These are phyloP conservation scores for Chydorus sphaericus DNA, from an alignment of 2,888 invertebrate species.

Conservation along the genomic window DNA sequence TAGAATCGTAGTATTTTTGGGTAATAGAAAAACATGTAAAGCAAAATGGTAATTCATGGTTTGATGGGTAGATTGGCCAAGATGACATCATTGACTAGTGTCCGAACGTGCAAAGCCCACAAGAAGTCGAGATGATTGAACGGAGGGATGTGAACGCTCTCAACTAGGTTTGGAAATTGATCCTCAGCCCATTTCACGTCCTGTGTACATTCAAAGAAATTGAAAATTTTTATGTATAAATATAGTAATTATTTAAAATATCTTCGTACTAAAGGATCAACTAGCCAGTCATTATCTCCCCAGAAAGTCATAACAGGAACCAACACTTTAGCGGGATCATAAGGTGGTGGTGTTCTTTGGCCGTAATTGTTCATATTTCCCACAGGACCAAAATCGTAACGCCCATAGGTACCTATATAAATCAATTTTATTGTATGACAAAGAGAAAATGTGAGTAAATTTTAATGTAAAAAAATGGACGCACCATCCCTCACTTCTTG, in stretches of 20 bases:
- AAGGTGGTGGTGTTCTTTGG: slow-evolving; percentile 25
- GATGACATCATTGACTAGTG: slow-evolving; percentile 3
- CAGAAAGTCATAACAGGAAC: slow-evolving; percentile 25
- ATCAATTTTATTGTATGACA: neutral
- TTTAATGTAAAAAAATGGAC: neutral
- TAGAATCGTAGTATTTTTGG: too few species aligned
- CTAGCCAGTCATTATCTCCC: slow-evolving; percentile 27
- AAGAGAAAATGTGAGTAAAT: neutral
- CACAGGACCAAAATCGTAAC: slow-evolving; percentile 16
- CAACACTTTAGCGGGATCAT: slow-evolving; percentile 23
- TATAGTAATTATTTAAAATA: neutral
- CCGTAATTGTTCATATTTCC: slow-evolving; percentile 18
- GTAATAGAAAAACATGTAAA: too few species aligned
- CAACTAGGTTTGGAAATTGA: slow-evolving; percentile 33
- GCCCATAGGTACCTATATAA: slow-evolving; percentile 3
- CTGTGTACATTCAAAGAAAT: too few species aligned
- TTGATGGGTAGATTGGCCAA: neutral
- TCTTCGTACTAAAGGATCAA: slow-evolving; percentile 22
- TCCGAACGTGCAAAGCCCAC: slow-evolving; percentile 14
- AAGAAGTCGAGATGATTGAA: slow-evolving; percentile 19
- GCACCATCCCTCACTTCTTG: slow-evolving; percentile 19
- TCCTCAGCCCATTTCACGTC: slow-evolving; percentile 20
- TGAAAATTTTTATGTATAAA: too few species aligned
- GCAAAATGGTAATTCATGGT: too few species aligned
- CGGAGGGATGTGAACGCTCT: slow-evolving; percentile 12